Conservation (phyloP, 2,888 invertebrate genomes). For the Dorcus hopei region DNA sequence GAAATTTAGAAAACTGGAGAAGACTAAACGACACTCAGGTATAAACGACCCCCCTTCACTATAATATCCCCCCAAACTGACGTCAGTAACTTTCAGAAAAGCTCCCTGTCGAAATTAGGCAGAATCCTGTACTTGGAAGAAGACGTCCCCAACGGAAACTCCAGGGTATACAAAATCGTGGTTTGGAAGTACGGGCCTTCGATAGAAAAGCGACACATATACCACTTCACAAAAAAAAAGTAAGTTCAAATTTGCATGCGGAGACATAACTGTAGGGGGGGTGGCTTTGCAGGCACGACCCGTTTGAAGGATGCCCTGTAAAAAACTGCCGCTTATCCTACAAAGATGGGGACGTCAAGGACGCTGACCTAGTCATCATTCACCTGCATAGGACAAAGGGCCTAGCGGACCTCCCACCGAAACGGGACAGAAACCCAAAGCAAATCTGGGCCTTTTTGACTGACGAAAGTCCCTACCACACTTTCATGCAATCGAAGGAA, state of each 20-base stretch:
- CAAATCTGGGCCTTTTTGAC: slow-evolving; percentile 71
- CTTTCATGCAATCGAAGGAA: slow-evolving; percentile 50
- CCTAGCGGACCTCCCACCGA: slow-evolving; percentile 57
- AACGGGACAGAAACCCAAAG: slow-evolving; percentile 43
- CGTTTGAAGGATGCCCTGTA: slow-evolving; percentile 59
- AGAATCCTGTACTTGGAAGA: slow-evolving; percentile 45
- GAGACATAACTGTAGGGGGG: neutral
- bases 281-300: slow-evolving; percentile 50
- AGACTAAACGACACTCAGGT: slow-evolving; percentile 18
- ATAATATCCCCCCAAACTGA: neutral
- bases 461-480: slow-evolving; percentile 64
- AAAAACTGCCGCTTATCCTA: slow-evolving; percentile 62
- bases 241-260: slow-evolving; percentile 27
- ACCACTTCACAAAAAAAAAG: slow-evolving; percentile 48
- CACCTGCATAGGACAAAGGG: slow-evolving; percentile 54
- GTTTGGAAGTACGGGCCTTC: slow-evolving; percentile 60
- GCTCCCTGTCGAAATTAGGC: slow-evolving; percentile 44
- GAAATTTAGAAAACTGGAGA: slow-evolving; percentile 22
- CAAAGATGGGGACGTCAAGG: slow-evolving; percentile 47
- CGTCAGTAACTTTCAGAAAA: slow-evolving; percentile 32
- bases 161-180: slow-evolving; percentile 51
- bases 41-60: neutral
- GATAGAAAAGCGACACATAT: slow-evolving; percentile 57
- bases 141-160: slow-evolving; percentile 30
- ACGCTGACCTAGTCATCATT: slow-evolving; percentile 64